These are phyloP conservation scores for Anneissia japonica DNA, from an alignment of 35 echinoderm and acorn worm genomes.

Conservation along the genomic window DNA sequence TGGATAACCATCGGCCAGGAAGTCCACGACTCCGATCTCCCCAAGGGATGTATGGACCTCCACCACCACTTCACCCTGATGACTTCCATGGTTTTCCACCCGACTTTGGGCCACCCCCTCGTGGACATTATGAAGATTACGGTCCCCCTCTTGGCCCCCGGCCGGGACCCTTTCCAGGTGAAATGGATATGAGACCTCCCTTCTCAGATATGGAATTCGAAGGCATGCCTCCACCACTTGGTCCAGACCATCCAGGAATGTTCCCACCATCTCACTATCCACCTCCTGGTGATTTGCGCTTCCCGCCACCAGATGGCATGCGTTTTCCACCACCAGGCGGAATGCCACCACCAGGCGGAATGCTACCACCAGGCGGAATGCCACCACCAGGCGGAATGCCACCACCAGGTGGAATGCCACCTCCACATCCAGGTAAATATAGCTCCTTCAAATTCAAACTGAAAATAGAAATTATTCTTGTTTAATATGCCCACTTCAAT, in stretches of 20 bases:
- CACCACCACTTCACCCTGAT: not conserved
- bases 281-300: not conserved
- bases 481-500: no score
- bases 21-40: not conserved
- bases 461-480: no score
- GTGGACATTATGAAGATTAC: not conserved
- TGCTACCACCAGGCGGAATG: no score
- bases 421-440: no score
- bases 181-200: not conserved
- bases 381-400: no score
- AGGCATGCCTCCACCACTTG: not conserved
- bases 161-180: not conserved
- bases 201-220: not conserved
- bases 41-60: not conserved
- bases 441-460: no score
- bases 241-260: not conserved
- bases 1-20: not conserved
- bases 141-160: not conserved
- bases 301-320: not conserved
- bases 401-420: no score
- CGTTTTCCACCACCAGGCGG: not conserved
- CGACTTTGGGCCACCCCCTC: no score
- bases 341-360: not conserved
- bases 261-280: not conserved
- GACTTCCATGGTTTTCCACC: not conserved